phyloP scores from a whole-genome alignment of 2,797 vertebrate genomes.

The Tragopan temminckii region DNA sequence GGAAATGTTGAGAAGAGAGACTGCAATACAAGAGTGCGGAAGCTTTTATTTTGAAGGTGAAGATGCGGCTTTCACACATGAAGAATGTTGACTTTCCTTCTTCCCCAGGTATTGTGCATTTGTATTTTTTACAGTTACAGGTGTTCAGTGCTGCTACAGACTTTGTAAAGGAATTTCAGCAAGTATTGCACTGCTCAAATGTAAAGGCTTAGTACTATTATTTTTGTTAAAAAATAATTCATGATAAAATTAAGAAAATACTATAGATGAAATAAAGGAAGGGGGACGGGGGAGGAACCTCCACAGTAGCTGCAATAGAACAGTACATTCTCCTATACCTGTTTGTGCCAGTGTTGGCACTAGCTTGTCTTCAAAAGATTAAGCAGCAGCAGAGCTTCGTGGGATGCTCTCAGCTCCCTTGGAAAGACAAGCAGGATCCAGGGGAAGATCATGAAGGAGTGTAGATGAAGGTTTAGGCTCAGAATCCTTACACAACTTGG shows the following conservation, averaged over 20 bases:
- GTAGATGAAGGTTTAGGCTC: neutral
- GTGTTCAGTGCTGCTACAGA: neutral
- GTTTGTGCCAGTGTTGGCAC: too few relatives aligned
- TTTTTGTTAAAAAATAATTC: neutral
- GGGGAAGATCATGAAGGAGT: neutral
- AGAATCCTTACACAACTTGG: neutral
- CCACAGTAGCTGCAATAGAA: neutral
- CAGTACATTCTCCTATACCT: neutral
- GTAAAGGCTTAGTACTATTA: neutral
- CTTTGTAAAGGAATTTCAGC: neutral
- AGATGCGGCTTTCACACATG: rapidly evolving
- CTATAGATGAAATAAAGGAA: neutral
- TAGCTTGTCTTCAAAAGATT: neutral
- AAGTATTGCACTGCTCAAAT: rapidly evolving
- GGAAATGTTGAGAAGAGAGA: neutral
- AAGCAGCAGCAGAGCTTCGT: neutral
- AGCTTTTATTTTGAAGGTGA: neutral
- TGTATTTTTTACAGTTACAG: neutral
- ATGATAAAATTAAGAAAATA: neutral
- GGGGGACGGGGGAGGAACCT: rapidly evolving
- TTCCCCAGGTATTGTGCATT: rapidly evolving
- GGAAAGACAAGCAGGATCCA: neutral
- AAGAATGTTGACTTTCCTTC: neutral
- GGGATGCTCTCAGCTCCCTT: neutral
- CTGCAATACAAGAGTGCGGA: neutral